Conservation (phyloP, 2,888 invertebrate genomes). For the Charanyca ferruginea region DNA sequence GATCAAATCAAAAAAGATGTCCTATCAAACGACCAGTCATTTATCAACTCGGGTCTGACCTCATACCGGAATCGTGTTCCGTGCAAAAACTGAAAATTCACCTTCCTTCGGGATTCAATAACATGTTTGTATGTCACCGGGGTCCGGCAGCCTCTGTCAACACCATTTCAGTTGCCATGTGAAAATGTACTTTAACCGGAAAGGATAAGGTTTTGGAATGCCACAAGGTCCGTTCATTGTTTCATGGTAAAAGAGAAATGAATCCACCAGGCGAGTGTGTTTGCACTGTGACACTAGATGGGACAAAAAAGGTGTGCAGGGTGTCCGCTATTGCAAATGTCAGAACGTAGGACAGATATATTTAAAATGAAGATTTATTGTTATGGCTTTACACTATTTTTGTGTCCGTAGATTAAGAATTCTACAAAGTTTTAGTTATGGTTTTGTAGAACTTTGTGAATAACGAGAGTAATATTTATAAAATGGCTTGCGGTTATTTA, state of each 20-base stretch:
- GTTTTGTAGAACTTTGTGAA: not conserved
- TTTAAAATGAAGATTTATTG: conserved; percentile 36
- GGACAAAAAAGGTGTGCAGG: conserved; percentile 2
- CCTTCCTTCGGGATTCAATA: conserved; percentile 49
- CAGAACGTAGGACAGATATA: conserved; percentile 1
- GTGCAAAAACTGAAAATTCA: conserved; percentile 37
- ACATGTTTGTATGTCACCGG: conserved; percentile 29
- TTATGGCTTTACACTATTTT: conserved; percentile 1
- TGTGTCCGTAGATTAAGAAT: conserved; percentile 9
- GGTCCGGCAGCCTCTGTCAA: conserved; percentile 5
- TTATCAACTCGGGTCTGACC: conserved; percentile 13
- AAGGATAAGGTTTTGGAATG: not conserved
- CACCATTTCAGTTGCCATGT: not conserved
- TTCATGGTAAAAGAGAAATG: conserved; percentile 35
- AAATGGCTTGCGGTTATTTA: not conserved
- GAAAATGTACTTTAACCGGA: not conserved
- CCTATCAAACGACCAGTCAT: conserved; percentile 26
- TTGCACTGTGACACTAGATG: conserved; percentile 16
- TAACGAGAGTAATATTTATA: not conserved
- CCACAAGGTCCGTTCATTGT: conserved; percentile 30
- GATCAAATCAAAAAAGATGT: conserved; percentile 42
- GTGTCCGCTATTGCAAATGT: conserved; percentile 1
- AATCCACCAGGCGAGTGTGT: conserved; percentile 29
- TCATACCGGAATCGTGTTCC: conserved; percentile 12
- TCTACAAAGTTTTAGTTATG: conserved; percentile 8